phyloP scores from a whole-genome alignment of 2,797 vertebrate species.

The Sandelia bainsii region DNA sequence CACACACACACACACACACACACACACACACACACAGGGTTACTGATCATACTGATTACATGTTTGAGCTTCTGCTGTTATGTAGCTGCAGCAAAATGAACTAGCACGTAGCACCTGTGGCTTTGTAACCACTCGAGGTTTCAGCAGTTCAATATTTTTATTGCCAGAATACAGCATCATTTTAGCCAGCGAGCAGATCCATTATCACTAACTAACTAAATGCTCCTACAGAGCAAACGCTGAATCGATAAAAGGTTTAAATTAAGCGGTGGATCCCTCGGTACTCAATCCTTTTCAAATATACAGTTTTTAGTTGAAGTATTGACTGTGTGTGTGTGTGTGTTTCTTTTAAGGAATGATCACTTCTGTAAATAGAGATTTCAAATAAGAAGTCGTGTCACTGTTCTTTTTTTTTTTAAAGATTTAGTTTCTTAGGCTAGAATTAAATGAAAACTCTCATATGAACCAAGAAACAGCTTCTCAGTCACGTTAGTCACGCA shows the following conservation, averaged over 20 bases:
- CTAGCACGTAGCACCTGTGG: constrained; percentile 26
- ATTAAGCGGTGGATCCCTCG: constrained; percentile 30
- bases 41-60: constrained; percentile 10
- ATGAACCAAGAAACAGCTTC: constrained; percentile 24
- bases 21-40: no score
- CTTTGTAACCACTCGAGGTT: constrained; percentile 46
- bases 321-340: constrained; percentile 8
- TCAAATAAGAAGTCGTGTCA: constrained; percentile 19
- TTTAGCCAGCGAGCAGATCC: constrained; percentile 31
- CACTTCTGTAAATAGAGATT: constrained; percentile 22
- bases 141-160: constrained; percentile 52
- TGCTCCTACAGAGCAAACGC: constrained; percentile 39
- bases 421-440: constrained; percentile 1
- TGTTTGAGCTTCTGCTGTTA: constrained; percentile 35
- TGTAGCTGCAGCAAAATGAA: constrained; percentile 27
- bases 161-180: constrained; percentile 46
- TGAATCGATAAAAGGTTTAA: constrained; percentile 50
- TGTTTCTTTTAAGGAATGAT: constrained; percentile 18
- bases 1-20: no score
- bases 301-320: constrained; percentile 28
- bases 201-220: constrained; percentile 56
- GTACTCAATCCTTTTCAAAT: constrained; percentile 24
- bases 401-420: constrained; percentile 10
- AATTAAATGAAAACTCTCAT: constrained; percentile 11
- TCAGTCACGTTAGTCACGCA: constrained; percentile 11